Conservation (phyloP, 2,888 invertebrate genomes). For the Dolichomitus sp. region DNA sequence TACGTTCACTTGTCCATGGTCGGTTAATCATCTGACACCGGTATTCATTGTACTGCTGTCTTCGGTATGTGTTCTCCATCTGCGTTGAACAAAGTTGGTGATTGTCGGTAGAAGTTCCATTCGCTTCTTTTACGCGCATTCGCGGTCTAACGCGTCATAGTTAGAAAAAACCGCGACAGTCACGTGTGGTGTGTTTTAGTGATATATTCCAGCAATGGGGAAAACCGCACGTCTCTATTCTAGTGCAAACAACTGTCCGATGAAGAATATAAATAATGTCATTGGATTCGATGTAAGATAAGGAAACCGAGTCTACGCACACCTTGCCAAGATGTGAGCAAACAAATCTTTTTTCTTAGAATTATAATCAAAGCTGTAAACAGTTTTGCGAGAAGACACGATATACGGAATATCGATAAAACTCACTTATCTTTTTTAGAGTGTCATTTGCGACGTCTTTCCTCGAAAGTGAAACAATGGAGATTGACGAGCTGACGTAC, state of each 20-base stretch:
- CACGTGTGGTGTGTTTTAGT: slow-evolving; percentile 12
- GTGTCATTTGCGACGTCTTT: background rate
- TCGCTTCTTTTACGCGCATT: background rate
- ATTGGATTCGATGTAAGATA: slow-evolving; percentile 55
- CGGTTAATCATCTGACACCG: slow-evolving; percentile 40
- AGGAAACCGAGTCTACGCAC: slow-evolving; percentile 36
- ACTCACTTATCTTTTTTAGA: background rate
- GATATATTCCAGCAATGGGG: slow-evolving; percentile 34
- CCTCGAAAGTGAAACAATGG: slow-evolving; percentile 53
- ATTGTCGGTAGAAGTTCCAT: background rate
- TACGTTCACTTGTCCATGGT: slow-evolving; percentile 22
- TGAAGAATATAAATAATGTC: slow-evolving; percentile 58
- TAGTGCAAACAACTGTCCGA: slow-evolving; percentile 58
- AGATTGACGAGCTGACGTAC: slow-evolving; percentile 70
- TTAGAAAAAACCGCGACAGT: background rate
- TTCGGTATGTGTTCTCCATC: background rate
- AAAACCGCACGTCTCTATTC: slow-evolving; percentile 54
- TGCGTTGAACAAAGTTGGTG: background rate
- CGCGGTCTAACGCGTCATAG: background rate
- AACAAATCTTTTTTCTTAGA: slow-evolving; percentile 35
- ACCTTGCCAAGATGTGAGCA: slow-evolving; percentile 43
- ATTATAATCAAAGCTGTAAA: background rate
- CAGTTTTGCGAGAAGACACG: background rate
- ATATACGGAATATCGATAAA: background rate
- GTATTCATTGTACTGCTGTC: slow-evolving; percentile 5